Conservation (phyloP, 2,888 invertebrate genomes). For the Caenorhabditis sp. region DNA sequence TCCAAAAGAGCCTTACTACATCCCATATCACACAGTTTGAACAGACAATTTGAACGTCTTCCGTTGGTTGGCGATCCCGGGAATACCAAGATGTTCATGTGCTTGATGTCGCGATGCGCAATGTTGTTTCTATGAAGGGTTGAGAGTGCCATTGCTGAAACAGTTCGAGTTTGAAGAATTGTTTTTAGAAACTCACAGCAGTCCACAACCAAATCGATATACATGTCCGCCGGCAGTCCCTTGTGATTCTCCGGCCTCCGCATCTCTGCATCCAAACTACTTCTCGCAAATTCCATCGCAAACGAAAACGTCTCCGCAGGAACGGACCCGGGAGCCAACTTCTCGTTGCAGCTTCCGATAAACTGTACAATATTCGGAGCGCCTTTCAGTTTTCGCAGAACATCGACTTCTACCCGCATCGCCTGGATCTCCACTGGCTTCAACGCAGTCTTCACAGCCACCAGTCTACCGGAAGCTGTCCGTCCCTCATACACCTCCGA, state of each 20-base stretch:
- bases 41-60: constrained; percentile 52
- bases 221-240: constrained; percentile 48
- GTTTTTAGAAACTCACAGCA: constrained; percentile 43
- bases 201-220: constrained; percentile 65
- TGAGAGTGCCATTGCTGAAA: constrained; percentile 56
- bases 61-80: constrained; percentile 50
- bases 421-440: constrained; percentile 40
- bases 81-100: constrained; percentile 67
- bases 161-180: too few species aligned
- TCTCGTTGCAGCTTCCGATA: constrained; percentile 41
- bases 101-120: constrained; percentile 70
- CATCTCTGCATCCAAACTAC: constrained; percentile 62
- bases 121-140: constrained; percentile 54
- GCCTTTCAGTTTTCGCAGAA: constrained; percentile 38
- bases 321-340: constrained; percentile 26
- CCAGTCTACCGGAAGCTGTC: constrained; percentile 39
- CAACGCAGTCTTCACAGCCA: constrained; percentile 56
- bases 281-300: constrained; percentile 64
- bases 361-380: constrained; percentile 59
- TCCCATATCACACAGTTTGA: constrained; percentile 71
- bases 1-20: constrained; percentile 38
- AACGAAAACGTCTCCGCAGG: constrained; percentile 49
- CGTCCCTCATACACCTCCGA: constrained; percentile 55
- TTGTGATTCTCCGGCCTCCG: constrained; percentile 40
- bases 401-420: constrained; percentile 46